Conservation (phyloP, 2,797 vertebrate genomes). For the Caiman crocodilus region DNA sequence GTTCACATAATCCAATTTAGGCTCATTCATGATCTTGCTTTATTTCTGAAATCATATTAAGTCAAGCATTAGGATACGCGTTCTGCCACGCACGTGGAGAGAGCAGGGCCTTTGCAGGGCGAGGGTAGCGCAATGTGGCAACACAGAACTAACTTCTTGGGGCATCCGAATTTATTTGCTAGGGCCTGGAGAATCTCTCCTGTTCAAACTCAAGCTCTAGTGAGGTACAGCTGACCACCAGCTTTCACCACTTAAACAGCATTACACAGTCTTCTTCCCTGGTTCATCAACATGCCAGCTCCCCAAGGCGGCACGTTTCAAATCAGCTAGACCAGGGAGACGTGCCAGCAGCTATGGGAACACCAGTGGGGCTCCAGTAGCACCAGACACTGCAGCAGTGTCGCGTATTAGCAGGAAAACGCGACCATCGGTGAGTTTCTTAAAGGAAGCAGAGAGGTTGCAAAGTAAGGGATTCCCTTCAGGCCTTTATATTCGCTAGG, state of each 20-base stretch:
- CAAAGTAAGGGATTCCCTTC: neutral
- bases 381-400: neutral
- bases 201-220: neutral
- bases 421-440: too few species aligned
- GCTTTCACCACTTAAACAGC: neutral
- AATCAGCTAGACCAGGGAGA: neutral
- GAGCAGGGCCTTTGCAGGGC: slow-evolving; percentile 27
- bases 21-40: slow-evolving; percentile 3
- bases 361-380: neutral
- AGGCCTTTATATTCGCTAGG: neutral
- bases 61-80: neutral
- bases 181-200: slow-evolving; percentile 5
- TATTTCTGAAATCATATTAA: slow-evolving; percentile 29
- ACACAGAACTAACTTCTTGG: slow-evolving; percentile 18
- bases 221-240: neutral
- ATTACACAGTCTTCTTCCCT: neutral
- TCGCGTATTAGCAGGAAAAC: too few species aligned
- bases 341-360: neutral
- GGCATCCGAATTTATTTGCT: slow-evolving; percentile 5
- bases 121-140: neutral
- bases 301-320: neutral
- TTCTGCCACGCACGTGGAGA: slow-evolving; percentile 1
- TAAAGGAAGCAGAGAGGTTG: neutral
- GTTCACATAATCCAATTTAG: neutral
- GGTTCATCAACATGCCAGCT: fast-evolving